Evolutionary conservation across 2,113 vertebrate genomes (phyloP), one percentile per base, ranked within the genome.

Genomic region (Syngnathus floridae): DNA sequence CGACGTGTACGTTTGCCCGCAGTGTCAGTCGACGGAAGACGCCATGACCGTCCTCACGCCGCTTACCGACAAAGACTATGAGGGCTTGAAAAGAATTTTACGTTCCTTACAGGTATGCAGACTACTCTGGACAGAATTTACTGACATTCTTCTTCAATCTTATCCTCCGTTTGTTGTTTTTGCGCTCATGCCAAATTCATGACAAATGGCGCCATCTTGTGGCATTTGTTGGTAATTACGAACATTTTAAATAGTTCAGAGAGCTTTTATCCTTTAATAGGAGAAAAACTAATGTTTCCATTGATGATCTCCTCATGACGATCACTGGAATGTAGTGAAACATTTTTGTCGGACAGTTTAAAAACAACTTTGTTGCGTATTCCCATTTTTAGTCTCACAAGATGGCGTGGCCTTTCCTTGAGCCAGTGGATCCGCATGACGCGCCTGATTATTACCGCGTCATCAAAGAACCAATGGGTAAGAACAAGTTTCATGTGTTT

Each of bases 381-480:
- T 73, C 0, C 72, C 9, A 0, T 69, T 5, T 71, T 17, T 74
- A 98, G 97, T 90, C 96, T 74, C 97, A 98, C 86, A 99, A 99
- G 83, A 98, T 97, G 96, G 96, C 97, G 0, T 99, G 97, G 97
- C 97, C 97, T 0, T 99, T 99, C 88, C 89, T 98, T 36, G 97
- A 98, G 78, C 95, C 96, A 0, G 97, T 98, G 79, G 97, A 98
- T 80, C 93, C 96, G 14, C 95, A 96, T 0, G 95, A 99, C 14
- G 97, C 96, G 2, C 97, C 97, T 60, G 97, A 98, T 92, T 99
- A 99, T 88, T 99, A 97, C 36, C 93, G 93, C 12, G 94, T 98
- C 43, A 99, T 99, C 83, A 99, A 98, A 88, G 97, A 99, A 67
- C 96, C 97, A 1, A 98, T 99, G 97, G 97, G 97, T 99, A 86